Evolutionary conservation across 2,113 vertebrate genomes (phyloP).

Genomic region (Callopanchax toddi): DNA sequence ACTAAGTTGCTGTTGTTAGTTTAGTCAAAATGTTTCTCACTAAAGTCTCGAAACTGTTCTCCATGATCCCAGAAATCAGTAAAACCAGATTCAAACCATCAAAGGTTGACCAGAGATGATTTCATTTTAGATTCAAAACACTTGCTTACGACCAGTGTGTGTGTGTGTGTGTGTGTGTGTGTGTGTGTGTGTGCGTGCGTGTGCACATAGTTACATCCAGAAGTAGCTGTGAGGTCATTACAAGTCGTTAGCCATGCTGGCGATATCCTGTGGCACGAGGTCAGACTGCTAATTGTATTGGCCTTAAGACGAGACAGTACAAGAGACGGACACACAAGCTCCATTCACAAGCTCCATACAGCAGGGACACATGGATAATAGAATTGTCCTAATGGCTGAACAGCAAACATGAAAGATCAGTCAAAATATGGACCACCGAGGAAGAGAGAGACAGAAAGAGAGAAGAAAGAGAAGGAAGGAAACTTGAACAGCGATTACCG

Average conservation of each 20-base stretch:
- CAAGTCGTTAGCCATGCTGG: slow-evolving; percentile 52
- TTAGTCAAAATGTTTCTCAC: no score
- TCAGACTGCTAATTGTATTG: slow-evolving; percentile 72
- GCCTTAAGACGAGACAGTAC: slow-evolving; percentile 63
- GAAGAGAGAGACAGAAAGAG: not conserved
- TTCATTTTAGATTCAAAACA: no score
- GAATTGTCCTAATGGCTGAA: slow-evolving; percentile 23
- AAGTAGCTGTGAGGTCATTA: slow-evolving; percentile 38
- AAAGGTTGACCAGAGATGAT: no score
- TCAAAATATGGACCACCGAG: slow-evolving; percentile 64
- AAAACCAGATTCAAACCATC: no score
- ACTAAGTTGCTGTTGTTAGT: no score
- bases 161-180: no score
- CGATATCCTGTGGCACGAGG: slow-evolving; percentile 56
- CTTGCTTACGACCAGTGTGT: no score
- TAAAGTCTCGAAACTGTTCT: no score
- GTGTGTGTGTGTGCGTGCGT: no score
- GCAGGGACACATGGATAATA: slow-evolving; percentile 42
- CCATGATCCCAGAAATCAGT: no score
- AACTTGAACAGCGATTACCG: no score
- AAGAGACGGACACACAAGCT: slow-evolving; percentile 44
- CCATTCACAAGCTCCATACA: slow-evolving; percentile 67
- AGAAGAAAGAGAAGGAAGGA: slow-evolving; percentile 2
- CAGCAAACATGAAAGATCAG: slow-evolving; percentile 11
- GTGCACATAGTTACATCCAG: slow-evolving; percentile 13